Evolutionary conservation across 2,888 invertebrate genomes (phyloP), one percentile per base, ranked within the genome.

Genomic region (Sipunculus nudus): DNA sequence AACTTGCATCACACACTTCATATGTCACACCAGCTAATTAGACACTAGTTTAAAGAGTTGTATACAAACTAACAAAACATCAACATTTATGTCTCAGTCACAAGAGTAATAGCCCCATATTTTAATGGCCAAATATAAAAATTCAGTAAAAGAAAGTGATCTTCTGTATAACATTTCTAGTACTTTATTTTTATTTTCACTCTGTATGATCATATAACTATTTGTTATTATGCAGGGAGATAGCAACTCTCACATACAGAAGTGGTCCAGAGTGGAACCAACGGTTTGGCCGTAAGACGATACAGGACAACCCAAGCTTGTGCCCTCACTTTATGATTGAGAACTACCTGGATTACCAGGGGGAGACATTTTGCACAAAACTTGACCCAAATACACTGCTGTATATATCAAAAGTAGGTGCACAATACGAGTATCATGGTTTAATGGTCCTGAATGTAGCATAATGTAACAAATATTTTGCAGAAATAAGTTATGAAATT

Each of bases 221-320:
- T 8, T 47, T 6, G 10, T 25, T 16, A 19, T 29, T 52, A 49
- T 60, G 2, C 63, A 81, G 83, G 59, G 82, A 83, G 67, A 75
- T 83, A 28, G 82, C 79, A 3, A 82, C 82, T 3, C 66, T 82
- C 61, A 80, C 80, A 3, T 83, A 83, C 65, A 68, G 83, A 19
- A 81, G 81, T 67, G 83, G 82, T 3, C 81, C 82, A 3, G 83
- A 83, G 59, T 82, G 82, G 82, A 77, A 78, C 41, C 61, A 74
- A 56, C 64, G 83, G 45, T 83, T 83, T 69, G 79, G 77, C 10
- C 71, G 82, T 23, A 67, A 75, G 16, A 71, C 70, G 39, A 77
- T 79, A 16, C 74, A 70, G 16, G 66, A 66, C 16, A 61, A 70
- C 5, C 74, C 75, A 1, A 76, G 74, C 1, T 71, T 82, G 29